phyloP scores from a whole-genome alignment of 2,888 invertebrate species.

The Ophion obscuratus region DNA sequence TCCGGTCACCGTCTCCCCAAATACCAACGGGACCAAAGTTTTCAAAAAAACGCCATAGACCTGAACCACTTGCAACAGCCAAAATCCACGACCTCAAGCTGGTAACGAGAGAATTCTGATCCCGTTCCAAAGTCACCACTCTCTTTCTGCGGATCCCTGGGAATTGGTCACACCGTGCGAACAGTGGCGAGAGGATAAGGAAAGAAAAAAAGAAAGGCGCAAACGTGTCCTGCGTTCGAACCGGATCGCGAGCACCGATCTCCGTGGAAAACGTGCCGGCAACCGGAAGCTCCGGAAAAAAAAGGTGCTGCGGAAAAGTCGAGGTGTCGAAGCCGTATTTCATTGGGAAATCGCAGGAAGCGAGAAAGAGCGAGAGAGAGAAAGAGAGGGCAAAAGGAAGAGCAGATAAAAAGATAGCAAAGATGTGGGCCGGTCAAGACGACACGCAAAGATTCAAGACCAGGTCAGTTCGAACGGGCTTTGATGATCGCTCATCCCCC shows the following conservation, averaged over 20 bases:
- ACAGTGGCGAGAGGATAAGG: constrained; percentile 19
- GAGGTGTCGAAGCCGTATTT: neutral
- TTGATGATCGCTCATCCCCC: neutral
- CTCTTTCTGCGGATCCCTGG: constrained; percentile 20
- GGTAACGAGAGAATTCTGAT: constrained; percentile 17
- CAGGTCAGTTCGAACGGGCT: constrained; percentile 72
- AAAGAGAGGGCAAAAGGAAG: neutral
- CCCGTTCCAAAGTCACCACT: neutral
- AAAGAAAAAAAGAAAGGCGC: neutral
- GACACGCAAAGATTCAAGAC: constrained; percentile 81
- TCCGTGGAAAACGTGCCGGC: constrained; percentile 10
- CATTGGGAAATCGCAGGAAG: constrained; percentile 18
- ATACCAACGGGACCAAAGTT: constrained; percentile 25
- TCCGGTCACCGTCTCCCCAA: constrained; percentile 46
- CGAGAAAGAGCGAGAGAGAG: neutral
- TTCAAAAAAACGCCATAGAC: neutral
- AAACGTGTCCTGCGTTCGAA: neutral
- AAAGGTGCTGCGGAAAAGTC: neutral
- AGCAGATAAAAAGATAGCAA: constrained; percentile 18
- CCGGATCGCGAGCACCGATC: neutral
- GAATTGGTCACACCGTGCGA: constrained; percentile 19
- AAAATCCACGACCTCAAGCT: neutral
- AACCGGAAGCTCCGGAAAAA: constrained; percentile 2
- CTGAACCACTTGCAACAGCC: neutral
- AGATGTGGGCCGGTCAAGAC: constrained; percentile 82